phyloP scores from a whole-genome alignment of 2,797 vertebrate species.

The Rhynchotus rufescens region DNA sequence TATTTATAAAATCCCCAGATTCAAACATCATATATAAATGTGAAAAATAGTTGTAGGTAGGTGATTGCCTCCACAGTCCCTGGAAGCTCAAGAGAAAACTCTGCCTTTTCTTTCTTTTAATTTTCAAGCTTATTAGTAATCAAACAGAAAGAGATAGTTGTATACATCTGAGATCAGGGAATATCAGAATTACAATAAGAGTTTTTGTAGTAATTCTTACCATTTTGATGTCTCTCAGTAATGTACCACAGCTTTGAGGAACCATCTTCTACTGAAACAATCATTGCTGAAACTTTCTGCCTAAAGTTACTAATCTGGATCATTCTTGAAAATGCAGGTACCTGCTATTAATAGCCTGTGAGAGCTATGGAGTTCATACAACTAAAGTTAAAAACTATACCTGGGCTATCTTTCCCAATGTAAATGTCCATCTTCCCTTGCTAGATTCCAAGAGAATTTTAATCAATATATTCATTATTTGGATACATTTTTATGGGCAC shows the following conservation, averaged over 20 bases:
- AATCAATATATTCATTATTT: neutral
- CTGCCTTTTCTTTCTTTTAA: neutral
- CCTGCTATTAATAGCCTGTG: neutral
- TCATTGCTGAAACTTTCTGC: neutral
- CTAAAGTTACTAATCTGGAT: neutral
- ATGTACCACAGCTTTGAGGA: neutral
- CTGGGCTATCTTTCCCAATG: neutral
- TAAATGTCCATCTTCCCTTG: neutral
- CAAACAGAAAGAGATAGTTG: neutral
- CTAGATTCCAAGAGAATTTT: neutral
- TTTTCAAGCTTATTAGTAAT: neutral
- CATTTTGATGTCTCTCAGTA: neutral
- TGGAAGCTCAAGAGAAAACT: neutral
- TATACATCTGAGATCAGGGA: neutral
- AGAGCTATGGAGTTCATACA: fast-evolving
- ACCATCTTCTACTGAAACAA: neutral
- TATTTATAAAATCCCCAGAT: neutral
- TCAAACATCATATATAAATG: neutral
- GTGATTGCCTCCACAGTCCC: neutral
- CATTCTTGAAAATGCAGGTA: neutral
- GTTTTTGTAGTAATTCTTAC: neutral
- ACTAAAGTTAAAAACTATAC: neutral
- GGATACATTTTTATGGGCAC: neutral
- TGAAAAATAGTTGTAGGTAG: neutral
- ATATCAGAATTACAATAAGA: too few relatives aligned